Evolutionary conservation across 2,888 invertebrate species (phyloP).

Genomic region (Hyposoter didymator): DNA sequence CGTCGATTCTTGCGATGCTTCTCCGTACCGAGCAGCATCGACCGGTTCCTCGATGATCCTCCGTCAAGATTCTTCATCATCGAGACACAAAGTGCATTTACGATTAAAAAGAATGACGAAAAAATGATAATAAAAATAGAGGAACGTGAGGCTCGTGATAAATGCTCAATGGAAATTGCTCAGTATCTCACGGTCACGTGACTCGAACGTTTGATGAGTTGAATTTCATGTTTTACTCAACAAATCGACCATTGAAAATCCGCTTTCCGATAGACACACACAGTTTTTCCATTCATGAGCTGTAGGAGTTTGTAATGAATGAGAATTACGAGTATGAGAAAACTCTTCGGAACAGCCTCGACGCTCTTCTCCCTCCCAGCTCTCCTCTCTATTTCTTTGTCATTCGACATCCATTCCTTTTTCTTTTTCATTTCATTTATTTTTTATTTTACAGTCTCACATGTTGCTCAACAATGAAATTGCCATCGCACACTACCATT

Average conservation of each 20-base stretch:
- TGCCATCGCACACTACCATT: background rate
- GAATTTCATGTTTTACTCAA: conserved; percentile 32
- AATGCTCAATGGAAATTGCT: conserved; percentile 51
- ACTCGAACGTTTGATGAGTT: conserved; percentile 37
- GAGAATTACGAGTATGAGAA: conserved; percentile 28
- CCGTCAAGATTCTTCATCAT: conserved; percentile 52
- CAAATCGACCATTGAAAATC: conserved; percentile 21
- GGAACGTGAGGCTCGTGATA: conserved; percentile 33
- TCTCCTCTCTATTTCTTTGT: conserved; percentile 11
- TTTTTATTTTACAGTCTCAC: conserved; percentile 17
- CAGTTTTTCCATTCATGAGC: conserved; percentile 57
- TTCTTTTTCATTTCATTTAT: conserved; percentile 10
- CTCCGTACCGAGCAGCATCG: conserved; percentile 19
- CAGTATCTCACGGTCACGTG: conserved; percentile 49
- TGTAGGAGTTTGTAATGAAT: conserved; percentile 54
- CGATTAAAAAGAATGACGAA: conserved; percentile 19
- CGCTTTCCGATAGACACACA: background rate
- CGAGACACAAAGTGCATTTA: conserved; percentile 49
- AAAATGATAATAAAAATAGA: conserved; percentile 1
- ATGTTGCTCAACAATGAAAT: conserved; percentile 8
- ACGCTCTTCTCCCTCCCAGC: conserved; percentile 15
- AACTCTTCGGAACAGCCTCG: conserved; percentile 2
- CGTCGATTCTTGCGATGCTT: conserved; percentile 54
- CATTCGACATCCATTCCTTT: conserved; percentile 12
- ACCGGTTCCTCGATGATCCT: conserved; percentile 61